Evolutionary conservation across 2,888 invertebrate genomes (phyloP).

Genomic region (Metacarcinus magister): DNA sequence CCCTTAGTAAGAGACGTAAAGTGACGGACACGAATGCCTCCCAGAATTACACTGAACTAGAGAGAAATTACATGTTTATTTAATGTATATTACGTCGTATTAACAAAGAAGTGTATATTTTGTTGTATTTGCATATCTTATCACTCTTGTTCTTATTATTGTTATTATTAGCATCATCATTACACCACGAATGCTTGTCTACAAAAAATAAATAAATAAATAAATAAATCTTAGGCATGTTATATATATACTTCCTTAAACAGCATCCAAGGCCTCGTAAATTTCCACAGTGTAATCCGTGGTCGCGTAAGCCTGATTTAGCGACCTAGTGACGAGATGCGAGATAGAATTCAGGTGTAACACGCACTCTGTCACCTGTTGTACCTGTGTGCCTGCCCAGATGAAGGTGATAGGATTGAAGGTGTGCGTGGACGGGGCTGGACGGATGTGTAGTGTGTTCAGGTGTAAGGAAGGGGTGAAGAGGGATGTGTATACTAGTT

Average conservation of each 20-base stretch:
- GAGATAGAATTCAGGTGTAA: not conserved
- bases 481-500: too few relatives aligned
- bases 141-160: not conserved
- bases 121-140: not conserved
- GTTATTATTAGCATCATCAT: not conserved
- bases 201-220: not conserved
- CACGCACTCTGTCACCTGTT: conserved; percentile 1
- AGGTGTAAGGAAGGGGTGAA: too few relatives aligned
- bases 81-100: not conserved
- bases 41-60: not conserved
- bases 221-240: not conserved
- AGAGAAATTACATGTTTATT: not conserved
- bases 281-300: not conserved
- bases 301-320: not conserved
- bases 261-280: not conserved
- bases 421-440: not conserved
- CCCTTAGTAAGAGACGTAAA: not conserved
- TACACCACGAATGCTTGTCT: not conserved
- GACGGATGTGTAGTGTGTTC: too few relatives aligned
- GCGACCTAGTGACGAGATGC: not conserved
- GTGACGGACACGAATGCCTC: not conserved
- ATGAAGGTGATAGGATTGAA: not conserved
- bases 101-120: not conserved
- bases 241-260: not conserved
- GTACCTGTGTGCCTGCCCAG: not conserved